These are phyloP conservation scores for Lutjanus erythropterus DNA, from an alignment of 2,113 vertebrate genomes.

Conservation along the genomic window DNA sequence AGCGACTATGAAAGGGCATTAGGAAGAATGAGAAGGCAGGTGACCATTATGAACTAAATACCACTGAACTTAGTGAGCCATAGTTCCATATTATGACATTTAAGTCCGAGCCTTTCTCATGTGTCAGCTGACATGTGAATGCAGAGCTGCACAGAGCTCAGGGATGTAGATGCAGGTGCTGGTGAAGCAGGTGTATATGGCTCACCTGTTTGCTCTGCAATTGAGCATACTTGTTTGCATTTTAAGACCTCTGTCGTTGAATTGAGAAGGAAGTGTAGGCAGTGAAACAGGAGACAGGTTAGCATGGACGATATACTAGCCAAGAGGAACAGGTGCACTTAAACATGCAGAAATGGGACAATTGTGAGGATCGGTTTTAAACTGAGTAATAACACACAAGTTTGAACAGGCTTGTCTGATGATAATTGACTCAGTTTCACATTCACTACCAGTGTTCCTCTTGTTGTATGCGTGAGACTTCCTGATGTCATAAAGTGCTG, in stretches of 20 bases:
- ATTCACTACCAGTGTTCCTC: not conserved
- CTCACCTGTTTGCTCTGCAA: not conserved
- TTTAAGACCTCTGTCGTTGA: not conserved
- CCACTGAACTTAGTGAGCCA: not conserved
- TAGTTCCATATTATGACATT: slow-evolving; percentile 34
- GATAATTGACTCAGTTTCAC: not conserved
- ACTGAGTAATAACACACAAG: not conserved
- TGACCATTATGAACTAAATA: not conserved
- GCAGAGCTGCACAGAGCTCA: slow-evolving; percentile 1
- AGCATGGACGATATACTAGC: not conserved
- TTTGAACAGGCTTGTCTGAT: not conserved
- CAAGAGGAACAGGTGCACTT: slow-evolving; percentile 10
- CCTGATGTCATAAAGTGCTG: not conserved
- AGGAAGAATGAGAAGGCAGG: not conserved
- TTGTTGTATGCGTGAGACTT: not conserved
- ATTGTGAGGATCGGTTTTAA: not conserved
- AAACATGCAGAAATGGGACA: slow-evolving; percentile 12
- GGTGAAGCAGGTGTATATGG: not conserved
- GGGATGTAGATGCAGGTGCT: not conserved
- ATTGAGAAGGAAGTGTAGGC: not conserved
- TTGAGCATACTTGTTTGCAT: not conserved
- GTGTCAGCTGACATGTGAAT: slow-evolving; percentile 21
- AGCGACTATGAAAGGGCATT: not conserved
- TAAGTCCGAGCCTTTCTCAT: not conserved
- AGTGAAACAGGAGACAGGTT: slow-evolving; percentile 2